These are phyloP conservation scores for Aspidiotus destructor DNA, from an alignment of 2,888 invertebrate species.

Conservation along the genomic window DNA sequence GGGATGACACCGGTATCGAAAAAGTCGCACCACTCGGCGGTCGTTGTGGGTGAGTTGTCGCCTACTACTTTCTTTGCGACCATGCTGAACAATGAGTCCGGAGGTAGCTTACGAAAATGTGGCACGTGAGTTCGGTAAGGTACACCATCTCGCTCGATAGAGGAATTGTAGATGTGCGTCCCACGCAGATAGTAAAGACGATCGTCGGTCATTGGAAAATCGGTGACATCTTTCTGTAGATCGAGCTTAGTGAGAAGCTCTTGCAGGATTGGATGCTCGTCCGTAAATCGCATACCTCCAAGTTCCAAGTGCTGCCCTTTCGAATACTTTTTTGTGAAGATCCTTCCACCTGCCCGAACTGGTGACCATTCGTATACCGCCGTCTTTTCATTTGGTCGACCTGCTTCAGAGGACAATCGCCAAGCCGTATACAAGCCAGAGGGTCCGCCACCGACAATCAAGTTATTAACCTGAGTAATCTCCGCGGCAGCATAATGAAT, in stretches of 20 bases:
- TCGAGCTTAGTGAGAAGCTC: not conserved
- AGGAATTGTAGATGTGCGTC: not conserved
- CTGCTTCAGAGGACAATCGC: not conserved
- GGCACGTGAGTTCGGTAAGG: not conserved
- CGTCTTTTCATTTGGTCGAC: not conserved
- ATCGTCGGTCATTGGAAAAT: not conserved
- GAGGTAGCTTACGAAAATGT: not conserved
- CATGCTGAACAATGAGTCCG: not conserved
- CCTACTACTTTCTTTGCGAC: not conserved
- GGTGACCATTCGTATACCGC: not conserved
- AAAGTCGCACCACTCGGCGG: not conserved
- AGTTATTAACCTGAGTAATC: not conserved
- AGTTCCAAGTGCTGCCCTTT: not conserved
- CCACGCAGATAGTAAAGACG: not conserved
- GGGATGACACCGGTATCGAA: not conserved
- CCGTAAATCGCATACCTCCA: not conserved
- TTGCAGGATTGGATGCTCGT: not conserved
- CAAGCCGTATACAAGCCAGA: not conserved
- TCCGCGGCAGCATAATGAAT: not conserved
- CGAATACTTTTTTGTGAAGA: not conserved
- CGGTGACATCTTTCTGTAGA: not conserved
- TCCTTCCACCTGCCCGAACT: not conserved
- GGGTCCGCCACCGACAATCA: constrained; percentile 1
- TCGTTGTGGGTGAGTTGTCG: not conserved
- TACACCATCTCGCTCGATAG: not conserved